Percentiles rank a stretch among this genome's conserved stretches.
Conservation (phyloP, 2,888 invertebrate species). For the Timema cristinae region DNA sequence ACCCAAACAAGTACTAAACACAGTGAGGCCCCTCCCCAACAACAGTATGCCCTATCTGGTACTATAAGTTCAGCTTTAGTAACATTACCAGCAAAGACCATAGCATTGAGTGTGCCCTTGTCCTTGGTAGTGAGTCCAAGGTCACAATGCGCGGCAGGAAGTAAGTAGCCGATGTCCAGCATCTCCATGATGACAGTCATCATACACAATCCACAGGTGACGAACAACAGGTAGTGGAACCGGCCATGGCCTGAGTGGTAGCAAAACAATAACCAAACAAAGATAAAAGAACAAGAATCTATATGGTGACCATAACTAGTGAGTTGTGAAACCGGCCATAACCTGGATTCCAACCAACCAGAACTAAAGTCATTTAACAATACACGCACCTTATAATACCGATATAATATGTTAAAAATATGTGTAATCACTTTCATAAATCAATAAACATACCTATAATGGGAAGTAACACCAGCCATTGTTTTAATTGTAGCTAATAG, state of each 20-base stretch:
- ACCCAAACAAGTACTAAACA: too few relatives aligned
- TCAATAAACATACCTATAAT: too few relatives aligned
- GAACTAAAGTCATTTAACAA: too few relatives aligned
- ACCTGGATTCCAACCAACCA: background rate
- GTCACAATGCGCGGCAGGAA: slow-evolving; percentile 66
- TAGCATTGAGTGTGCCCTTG: slow-evolving; percentile 46
- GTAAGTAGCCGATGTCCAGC: slow-evolving; percentile 39
- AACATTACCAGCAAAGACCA: slow-evolving; percentile 21
- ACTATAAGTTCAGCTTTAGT: too few relatives aligned
- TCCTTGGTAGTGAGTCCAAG: slow-evolving; percentile 54
- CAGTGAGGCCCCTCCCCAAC: too few relatives aligned
- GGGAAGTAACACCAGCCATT: too few relatives aligned
- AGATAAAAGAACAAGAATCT: background rate
- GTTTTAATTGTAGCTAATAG: too few relatives aligned
- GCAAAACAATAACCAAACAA: too few relatives aligned
- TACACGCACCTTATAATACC: background rate
- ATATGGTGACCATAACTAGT: too few relatives aligned
- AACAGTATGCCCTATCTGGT: too few relatives aligned
- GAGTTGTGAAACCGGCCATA: slow-evolving; percentile 9
- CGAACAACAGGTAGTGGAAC: slow-evolving; percentile 57
- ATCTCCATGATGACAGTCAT: slow-evolving; percentile 63
- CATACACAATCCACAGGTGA: slow-evolving; percentile 59
- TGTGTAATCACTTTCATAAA: too few relatives aligned
- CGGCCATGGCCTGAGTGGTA: slow-evolving; percentile 59
- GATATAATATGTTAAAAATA: background rate